Percentiles rank a stretch among this genome's conserved stretches.
Conservation (phyloP, 2,113 vertebrate genomes). For the Limanda limanda region DNA sequence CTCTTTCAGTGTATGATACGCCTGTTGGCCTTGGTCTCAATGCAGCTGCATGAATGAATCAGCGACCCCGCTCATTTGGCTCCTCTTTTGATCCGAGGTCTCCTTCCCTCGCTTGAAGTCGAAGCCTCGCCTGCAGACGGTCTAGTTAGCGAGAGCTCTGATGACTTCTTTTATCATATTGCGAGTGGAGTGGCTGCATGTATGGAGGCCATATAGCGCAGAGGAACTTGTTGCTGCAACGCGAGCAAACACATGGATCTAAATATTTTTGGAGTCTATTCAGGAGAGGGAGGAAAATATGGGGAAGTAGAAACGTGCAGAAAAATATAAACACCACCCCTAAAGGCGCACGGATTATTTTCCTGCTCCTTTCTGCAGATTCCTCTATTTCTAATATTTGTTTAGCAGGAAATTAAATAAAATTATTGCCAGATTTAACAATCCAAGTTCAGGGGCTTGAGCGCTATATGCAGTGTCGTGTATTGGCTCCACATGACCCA, state of each 20-base stretch:
- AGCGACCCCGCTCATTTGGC: constrained; percentile 88
- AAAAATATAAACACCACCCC: constrained; percentile 16
- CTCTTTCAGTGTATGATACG: constrained; percentile 95
- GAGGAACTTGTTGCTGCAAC: constrained; percentile 67
- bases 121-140: constrained; percentile 26
- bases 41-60: constrained; percentile 94
- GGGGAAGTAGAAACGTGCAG: not conserved
- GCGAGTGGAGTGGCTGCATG: not conserved
- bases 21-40: constrained; percentile 96
- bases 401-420: too few species aligned
- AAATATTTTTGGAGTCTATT: constrained; percentile 21
- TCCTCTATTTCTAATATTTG: too few species aligned
- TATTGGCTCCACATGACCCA: constrained; percentile 60
- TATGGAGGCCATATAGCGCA: not conserved
- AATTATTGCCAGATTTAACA: not conserved
- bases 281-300: constrained; percentile 7
- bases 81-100: constrained; percentile 91
- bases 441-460: not conserved
- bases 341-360: not conserved
- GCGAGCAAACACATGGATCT: constrained; percentile 64
- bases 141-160: constrained; percentile 43
- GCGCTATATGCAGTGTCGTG: not conserved
- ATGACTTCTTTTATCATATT: constrained; percentile 50
- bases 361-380: not conserved
- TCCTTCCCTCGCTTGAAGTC: constrained; percentile 91